Percentiles rank a stretch among this genome's conserved stretches.
phyloP scores from a whole-genome alignment of 1,140 invertebrate species.

The Pachypeltis micranthus region DNA sequence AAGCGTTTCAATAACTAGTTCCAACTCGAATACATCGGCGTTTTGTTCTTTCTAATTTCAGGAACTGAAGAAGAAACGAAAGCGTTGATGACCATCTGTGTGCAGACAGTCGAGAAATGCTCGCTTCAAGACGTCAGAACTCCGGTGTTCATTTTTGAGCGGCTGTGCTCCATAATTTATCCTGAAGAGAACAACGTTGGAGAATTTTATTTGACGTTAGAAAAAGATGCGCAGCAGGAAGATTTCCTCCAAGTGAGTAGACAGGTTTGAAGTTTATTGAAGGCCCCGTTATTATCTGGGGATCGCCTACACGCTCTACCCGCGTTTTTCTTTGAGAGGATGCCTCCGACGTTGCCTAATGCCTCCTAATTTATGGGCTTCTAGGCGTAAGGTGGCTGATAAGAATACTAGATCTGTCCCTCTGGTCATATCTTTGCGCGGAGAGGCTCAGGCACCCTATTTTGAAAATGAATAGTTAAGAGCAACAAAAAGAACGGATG shows the following conservation, averaged over 20 bases:
- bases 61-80: slow-evolving; percentile 92
- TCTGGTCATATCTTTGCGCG: too few relatives aligned
- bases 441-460: too few relatives aligned
- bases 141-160: slow-evolving; percentile 94
- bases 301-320: too few relatives aligned
- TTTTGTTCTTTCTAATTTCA: slow-evolving; percentile 27
- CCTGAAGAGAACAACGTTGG: slow-evolving; percentile 94
- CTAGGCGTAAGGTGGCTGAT: too few relatives aligned
- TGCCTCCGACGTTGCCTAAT: too few relatives aligned
- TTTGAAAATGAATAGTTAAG: too few relatives aligned
- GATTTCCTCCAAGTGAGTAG: slow-evolving; percentile 81
- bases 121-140: slow-evolving; percentile 84
- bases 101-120: slow-evolving; percentile 90
- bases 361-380: too few relatives aligned
- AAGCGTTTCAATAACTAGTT: not conserved
- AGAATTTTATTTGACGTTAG: slow-evolving; percentile 90
- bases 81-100: slow-evolving; percentile 93
- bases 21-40: not conserved
- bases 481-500: too few relatives aligned
- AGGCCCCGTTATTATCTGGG: not conserved
- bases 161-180: slow-evolving; percentile 93
- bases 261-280: not conserved
- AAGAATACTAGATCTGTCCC: too few relatives aligned
- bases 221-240: slow-evolving; percentile 97
- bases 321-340: too few relatives aligned